Conservation (phyloP, 2,888 invertebrate genomes). For the Sarcophaga caerulescens region DNA sequence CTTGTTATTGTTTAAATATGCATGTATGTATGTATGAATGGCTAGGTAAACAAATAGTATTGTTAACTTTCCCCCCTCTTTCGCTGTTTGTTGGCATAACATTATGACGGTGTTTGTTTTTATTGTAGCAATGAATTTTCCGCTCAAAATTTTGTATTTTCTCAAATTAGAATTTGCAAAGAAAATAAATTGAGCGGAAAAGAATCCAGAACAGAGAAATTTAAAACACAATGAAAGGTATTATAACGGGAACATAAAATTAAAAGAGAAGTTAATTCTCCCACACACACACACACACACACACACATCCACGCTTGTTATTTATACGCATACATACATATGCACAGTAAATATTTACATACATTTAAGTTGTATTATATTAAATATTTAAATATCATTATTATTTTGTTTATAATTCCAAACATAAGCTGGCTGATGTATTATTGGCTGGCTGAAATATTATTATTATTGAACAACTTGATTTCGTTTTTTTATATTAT, state of each 20-base stretch:
- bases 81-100: no score
- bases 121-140: constrained; percentile 13
- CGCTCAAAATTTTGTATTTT: constrained; percentile 2
- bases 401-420: neutral
- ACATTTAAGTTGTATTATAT: neutral
- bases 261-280: neutral
- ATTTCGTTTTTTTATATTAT: neutral
- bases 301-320: no score
- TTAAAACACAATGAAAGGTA: neutral
- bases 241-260: neutral
- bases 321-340: neutral
- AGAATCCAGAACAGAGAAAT: neutral
- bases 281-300: neutral
- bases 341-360: neutral
- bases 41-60: constrained; percentile 49
- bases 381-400: neutral
- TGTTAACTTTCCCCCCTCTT: neutral
- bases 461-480: neutral
- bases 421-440: constrained; percentile 12
- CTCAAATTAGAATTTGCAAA: constrained; percentile 23
- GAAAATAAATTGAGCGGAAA: constrained; percentile 19
- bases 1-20: neutral
- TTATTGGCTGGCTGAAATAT: no score
- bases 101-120: neutral
- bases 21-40: constrained; percentile 14